These are phyloP conservation scores for Drosophila pegasa DNA, from an alignment of 2,888 invertebrate genomes.

Conservation along the genomic window DNA sequence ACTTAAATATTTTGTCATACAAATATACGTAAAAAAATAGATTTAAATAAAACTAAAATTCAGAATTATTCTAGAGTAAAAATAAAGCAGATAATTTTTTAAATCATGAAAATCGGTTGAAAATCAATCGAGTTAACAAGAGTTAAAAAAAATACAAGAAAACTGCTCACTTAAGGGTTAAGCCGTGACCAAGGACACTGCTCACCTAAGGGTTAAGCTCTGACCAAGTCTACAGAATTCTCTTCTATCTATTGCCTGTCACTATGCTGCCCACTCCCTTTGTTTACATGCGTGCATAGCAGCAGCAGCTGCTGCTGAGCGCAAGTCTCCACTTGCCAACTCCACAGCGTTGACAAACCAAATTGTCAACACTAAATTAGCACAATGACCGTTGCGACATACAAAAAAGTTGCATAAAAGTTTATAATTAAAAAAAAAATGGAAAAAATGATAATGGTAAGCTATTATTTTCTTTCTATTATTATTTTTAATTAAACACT, in stretches of 20 bases:
- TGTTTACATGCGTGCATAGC: background rate
- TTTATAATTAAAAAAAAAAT: background rate
- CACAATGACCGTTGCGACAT: background rate
- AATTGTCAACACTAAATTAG: slow-evolving; percentile 1
- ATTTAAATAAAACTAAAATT: too few species aligned
- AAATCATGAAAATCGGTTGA: background rate
- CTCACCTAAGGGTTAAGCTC: background rate
- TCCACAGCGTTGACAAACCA: background rate
- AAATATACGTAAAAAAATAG: too few species aligned
- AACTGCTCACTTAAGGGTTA: background rate
- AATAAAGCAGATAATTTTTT: background rate
- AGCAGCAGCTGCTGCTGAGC: slow-evolving; percentile 4
- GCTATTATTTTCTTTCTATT: too few species aligned
- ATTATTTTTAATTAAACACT: too few species aligned
- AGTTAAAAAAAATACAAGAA: background rate
- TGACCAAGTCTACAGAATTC: background rate
- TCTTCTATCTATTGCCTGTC: background rate
- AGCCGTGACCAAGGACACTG: background rate
- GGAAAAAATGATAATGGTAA: too few species aligned
- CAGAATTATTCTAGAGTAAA: background rate
- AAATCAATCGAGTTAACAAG: background rate
- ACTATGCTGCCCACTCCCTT: background rate
- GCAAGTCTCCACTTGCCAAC: slow-evolving; percentile 7
- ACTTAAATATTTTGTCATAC: too few species aligned
- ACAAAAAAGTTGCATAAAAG: background rate